Conservation (phyloP, 2,797 vertebrate species). For the Knipowitschia caucasica region DNA sequence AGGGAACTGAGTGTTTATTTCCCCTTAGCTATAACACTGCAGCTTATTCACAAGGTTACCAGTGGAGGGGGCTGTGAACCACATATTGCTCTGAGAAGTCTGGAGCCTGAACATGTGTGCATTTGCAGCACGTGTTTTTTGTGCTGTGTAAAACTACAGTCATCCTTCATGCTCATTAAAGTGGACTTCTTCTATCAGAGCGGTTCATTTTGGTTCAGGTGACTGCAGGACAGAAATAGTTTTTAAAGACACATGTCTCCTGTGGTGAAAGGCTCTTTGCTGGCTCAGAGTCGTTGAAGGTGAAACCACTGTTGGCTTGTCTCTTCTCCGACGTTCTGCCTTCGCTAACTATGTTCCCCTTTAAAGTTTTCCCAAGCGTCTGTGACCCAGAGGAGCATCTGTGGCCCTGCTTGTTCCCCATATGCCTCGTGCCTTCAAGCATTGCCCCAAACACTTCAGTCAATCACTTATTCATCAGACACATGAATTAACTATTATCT, state of each 20-base stretch:
- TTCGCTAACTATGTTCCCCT: conserved; percentile 16
- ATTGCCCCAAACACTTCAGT: conserved; percentile 46
- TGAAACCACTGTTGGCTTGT: conserved; percentile 37
- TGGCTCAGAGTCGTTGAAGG: conserved; percentile 20
- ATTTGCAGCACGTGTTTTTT: conserved; percentile 3
- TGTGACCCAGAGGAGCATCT: conserved; percentile 68
- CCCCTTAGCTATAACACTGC: conserved; percentile 29
- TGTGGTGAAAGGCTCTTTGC: conserved; percentile 33
- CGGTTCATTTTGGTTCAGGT: conserved; percentile 47
- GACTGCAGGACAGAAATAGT: conserved; percentile 41
- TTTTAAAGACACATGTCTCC: conserved; percentile 43
- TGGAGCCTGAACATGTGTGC: conserved; percentile 28
- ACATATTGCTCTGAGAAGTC: conserved; percentile 40
- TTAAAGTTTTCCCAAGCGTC: conserved; percentile 53
- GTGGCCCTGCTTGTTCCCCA: conserved; percentile 59
- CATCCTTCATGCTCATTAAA: too few species aligned
- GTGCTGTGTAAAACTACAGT: not conserved
- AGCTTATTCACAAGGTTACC: conserved; percentile 42
- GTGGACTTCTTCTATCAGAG: conserved; percentile 28
- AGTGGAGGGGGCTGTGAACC: conserved; percentile 70
- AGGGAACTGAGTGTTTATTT: conserved; percentile 48
- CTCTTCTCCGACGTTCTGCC: conserved; percentile 13
- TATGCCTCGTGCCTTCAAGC: conserved; percentile 70
- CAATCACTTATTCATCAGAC: conserved; percentile 67
- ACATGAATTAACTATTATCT: conserved; percentile 68